phyloP scores from a whole-genome alignment of 2,113 vertebrate species.

The Manacus vitellinus region DNA sequence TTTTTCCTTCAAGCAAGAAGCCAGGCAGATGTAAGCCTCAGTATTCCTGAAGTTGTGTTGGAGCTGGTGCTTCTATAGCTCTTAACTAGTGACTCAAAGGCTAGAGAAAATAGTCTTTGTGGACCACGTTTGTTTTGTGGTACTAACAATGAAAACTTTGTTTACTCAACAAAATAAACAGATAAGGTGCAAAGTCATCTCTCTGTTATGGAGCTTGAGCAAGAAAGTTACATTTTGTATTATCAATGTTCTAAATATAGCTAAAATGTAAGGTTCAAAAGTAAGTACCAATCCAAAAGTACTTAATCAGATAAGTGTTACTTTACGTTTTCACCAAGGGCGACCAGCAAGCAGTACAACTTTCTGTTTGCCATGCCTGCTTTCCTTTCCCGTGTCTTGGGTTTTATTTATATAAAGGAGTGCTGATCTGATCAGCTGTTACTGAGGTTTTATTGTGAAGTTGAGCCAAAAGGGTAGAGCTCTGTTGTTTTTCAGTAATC shows the following conservation, averaged over 20 bases:
- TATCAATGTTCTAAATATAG: neutral
- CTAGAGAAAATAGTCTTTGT: neutral
- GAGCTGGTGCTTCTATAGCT: neutral
- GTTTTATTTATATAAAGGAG: neutral
- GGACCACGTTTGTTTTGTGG: neutral
- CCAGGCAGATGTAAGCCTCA: neutral
- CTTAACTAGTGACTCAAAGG: neutral
- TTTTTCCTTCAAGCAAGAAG: neutral
- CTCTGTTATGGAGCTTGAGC: neutral
- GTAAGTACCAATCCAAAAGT: neutral
- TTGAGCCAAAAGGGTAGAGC: neutral
- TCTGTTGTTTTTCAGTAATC: neutral
- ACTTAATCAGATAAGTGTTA: neutral
- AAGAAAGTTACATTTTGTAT: neutral
- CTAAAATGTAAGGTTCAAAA: neutral
- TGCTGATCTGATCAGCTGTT: neutral
- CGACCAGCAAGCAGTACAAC: neutral
- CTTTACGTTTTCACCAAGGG: neutral
- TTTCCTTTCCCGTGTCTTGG: neutral
- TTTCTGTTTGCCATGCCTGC: neutral
- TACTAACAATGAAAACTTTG: neutral
- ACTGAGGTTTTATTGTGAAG: neutral
- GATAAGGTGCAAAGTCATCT: neutral
- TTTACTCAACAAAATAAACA: neutral
- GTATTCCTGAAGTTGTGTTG: neutral